Evolutionary conservation across 1,140 invertebrate genomes (phyloP).

Genomic region (Brachionus paranguensis): DNA sequence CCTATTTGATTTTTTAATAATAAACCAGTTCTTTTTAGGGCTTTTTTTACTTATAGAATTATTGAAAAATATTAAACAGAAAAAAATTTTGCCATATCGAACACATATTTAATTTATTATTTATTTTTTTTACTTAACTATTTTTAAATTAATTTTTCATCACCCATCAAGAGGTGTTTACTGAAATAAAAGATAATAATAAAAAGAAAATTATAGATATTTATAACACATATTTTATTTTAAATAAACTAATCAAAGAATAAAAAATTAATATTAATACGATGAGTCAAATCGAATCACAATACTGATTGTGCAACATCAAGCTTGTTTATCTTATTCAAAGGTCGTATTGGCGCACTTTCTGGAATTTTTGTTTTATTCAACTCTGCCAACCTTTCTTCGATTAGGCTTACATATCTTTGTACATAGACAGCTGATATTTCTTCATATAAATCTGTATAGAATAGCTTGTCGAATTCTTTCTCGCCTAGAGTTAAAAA

Average conservation of each 20-base stretch:
- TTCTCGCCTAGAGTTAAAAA: constrained; percentile 11
- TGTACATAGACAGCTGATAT: constrained; percentile 3
- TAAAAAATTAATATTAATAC: background rate
- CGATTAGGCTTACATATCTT: background rate
- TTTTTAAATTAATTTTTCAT: too few species aligned
- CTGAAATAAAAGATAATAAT: too few species aligned
- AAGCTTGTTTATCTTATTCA: constrained; percentile 29
- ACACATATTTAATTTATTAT: too few species aligned
- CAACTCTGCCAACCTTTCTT: background rate
- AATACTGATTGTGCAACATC: constrained; percentile 1
- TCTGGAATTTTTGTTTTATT: constrained; percentile 39
- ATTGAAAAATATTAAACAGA: too few species aligned
- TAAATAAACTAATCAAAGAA: background rate
- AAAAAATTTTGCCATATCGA: too few species aligned
- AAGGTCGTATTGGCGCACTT: background rate
- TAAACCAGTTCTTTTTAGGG: too few species aligned
- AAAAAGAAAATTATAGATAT: too few species aligned
- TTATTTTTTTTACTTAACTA: too few species aligned
- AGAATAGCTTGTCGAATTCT: constrained; percentile 35
- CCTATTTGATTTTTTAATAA: too few species aligned
- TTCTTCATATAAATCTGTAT: constrained; percentile 34
- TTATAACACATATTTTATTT: background rate
- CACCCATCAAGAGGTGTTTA: too few species aligned
- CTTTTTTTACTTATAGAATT: too few species aligned
- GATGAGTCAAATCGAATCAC: background rate